Base-by-base conservation (phyloP, 1,140 invertebrate genomes). In the Oncopodura yosiiana region DNA sequence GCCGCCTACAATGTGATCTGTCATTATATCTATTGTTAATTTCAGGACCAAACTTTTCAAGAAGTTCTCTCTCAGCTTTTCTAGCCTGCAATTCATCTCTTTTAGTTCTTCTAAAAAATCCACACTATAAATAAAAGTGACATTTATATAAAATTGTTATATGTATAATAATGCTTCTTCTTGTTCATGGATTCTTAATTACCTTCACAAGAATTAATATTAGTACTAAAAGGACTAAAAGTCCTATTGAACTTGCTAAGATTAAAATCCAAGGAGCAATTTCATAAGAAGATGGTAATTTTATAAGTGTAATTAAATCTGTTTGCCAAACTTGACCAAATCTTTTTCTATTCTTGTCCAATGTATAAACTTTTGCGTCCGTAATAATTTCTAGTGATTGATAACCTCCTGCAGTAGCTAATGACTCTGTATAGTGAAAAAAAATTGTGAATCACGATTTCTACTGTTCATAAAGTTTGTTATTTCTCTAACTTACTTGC, bases 251-350 rank as follows among this genome's bases (percentile, higher is more conserved):
- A 14, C 43, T 46, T 9, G 54, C 34, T 4, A 56, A 45, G 11
- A 50, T 44, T 36, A 56, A 30, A 43, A 56, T 56, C 54, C 54
- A 56, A 9, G 45, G 41, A 16, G 46, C 38, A 14, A 56, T 26
- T 29, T 49, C 54, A 23, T 41, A 24, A 5, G 30, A 29, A 1
- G n/a, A 23, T 19, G 23, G 41, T 43, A 44, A 9, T 8, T 18
- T 16, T 12, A 56, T 19, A 23, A n/a, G 23, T 14, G 46, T 49
- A 2, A 23, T 30, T 29, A 56, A 49, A 4, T 36, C 9, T 3
- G 44, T n/a, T 3, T 21, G 21, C n/a, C 19, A 38, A 16, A 6
- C 14, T 27, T 37, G 34, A 1, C 45, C 54, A 37, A 56, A 44
- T 12, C 26, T n/a, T 36, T 21, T 36, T 18, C 48, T 46, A n/a